phyloP scores from a whole-genome alignment of 1,140 invertebrate genomes.

The Atta cephalotes region DNA sequence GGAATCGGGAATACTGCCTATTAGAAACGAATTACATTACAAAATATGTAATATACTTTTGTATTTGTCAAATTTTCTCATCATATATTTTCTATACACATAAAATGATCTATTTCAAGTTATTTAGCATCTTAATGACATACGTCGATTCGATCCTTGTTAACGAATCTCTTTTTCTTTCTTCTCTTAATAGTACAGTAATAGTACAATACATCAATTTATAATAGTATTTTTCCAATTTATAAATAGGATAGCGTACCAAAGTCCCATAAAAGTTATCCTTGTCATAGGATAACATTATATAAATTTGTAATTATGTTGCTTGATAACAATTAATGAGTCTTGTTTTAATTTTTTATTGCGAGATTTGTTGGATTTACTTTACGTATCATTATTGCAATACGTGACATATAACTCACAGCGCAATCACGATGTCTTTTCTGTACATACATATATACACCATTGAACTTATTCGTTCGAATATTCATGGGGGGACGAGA shows the following conservation, averaged over 20 bases:
- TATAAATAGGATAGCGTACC: neutral
- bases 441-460: neutral
- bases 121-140: slow-evolving; percentile 9
- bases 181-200: neutral
- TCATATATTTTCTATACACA: no score
- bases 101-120: slow-evolving; percentile 1
- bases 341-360: neutral
- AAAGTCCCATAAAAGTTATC: neutral
- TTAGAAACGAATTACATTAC: neutral
- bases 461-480: slow-evolving; percentile 21
- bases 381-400: neutral
- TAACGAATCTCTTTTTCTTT: neutral
- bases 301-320: neutral
- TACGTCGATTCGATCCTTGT: neutral
- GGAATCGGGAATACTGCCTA: neutral
- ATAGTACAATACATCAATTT: neutral
- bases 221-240: neutral
- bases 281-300: neutral
- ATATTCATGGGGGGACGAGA: slow-evolving; percentile 12
- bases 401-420: neutral
- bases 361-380: neutral
- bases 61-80: slow-evolving; percentile 4
- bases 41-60: neutral
- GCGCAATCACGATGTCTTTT: no score
- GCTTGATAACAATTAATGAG: neutral